A percentile compares a stretch with the other conserved stretches of the same genome.
Conservation (phyloP, 1,140 invertebrate genomes). For the Halesus radiatus region DNA sequence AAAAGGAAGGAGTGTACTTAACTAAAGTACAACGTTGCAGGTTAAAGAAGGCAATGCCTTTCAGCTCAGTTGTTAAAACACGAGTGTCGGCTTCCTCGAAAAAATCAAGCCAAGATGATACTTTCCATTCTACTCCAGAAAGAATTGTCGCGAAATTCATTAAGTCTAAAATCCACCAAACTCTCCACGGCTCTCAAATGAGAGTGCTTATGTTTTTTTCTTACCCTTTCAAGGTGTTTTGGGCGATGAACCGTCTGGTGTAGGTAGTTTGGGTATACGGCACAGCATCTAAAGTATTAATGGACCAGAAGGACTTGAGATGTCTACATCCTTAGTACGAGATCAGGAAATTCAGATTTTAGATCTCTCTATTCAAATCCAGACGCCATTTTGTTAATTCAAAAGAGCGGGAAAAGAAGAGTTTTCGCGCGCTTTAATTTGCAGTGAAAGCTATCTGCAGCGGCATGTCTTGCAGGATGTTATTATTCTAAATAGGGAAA, state of each 20-base stretch:
- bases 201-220: constrained; percentile 31
- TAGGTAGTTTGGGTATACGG: neutral
- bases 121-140: neutral
- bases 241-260: constrained; percentile 46
- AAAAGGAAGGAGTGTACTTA: no score
- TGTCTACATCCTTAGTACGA: constrained; percentile 37
- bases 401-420: constrained; percentile 16
- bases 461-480: constrained; percentile 7
- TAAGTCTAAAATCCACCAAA: neutral
- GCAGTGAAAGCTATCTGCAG: constrained; percentile 48
- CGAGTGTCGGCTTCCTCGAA: no score
- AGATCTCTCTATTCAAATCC: constrained; percentile 14
- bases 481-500: no score
- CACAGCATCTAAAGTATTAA: constrained; percentile 43
- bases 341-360: constrained; percentile 33
- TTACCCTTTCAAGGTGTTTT: constrained; percentile 35
- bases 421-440: constrained; percentile 47
- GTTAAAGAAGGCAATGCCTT: no score
- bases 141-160: constrained; percentile 1
- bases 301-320: constrained; percentile 45
- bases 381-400: constrained; percentile 26
- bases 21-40: no score
- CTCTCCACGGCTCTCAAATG: constrained; percentile 10
- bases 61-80: no score
- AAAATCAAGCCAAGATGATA: no score